Conservation (phyloP, 2,888 invertebrate genomes). For the Phyllotreta striolata region DNA sequence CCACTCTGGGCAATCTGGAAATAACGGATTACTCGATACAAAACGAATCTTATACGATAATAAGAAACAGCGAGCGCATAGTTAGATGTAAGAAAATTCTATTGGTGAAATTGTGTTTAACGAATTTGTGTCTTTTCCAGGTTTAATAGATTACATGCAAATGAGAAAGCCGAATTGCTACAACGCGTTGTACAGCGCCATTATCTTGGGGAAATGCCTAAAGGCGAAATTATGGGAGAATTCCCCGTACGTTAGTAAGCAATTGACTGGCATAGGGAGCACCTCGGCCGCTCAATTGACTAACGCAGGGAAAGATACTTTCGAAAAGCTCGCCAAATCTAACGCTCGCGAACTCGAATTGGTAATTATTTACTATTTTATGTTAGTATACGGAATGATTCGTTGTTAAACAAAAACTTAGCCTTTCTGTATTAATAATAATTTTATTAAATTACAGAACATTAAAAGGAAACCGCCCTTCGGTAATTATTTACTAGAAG, state of each 20-base stretch:
- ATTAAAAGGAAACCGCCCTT: constrained; percentile 77
- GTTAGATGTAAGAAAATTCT: constrained; percentile 68
- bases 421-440: not conserved
- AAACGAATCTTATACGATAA: constrained; percentile 75
- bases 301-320: constrained; percentile 72
- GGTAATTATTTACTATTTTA: constrained; percentile 56
- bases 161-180: constrained; percentile 58
- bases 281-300: constrained; percentile 70
- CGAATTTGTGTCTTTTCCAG: constrained; percentile 54
- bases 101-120: not conserved
- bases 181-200: constrained; percentile 67
- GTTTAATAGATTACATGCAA: constrained; percentile 67
- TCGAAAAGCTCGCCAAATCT: constrained; percentile 69
- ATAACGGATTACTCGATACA: constrained; percentile 73
- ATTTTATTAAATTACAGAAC: constrained; percentile 63
- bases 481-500: constrained; percentile 72
- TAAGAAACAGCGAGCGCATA: constrained; percentile 72
- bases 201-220: constrained; percentile 73
- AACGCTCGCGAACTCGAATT: constrained; percentile 79
- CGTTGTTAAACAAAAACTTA: constrained; percentile 3
- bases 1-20: constrained; percentile 73
- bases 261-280: constrained; percentile 76
- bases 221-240: constrained; percentile 78
- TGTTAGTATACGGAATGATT: not conserved
- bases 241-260: constrained; percentile 72